Base-by-base conservation (phyloP, 2,888 invertebrate genomes). In the Anoncus sp. region DNA sequence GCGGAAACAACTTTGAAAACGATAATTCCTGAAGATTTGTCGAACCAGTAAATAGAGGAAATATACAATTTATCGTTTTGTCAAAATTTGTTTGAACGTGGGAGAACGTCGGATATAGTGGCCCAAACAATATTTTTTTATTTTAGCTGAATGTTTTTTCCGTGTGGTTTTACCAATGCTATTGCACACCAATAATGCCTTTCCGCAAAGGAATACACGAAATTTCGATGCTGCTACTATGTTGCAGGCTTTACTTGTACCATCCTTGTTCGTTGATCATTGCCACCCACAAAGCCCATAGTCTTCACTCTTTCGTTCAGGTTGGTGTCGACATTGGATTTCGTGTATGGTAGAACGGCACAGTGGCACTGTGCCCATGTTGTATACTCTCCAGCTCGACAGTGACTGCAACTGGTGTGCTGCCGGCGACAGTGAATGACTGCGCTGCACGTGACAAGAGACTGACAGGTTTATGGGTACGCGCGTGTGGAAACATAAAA, bases 391-490 rank as follows among this genome's bases (percentile, higher is more conserved):
- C 9, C 57, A 72, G 75, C 65, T 75, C 81, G 82, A 80, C 82
- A 77, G 78, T 79, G 79, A 79, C 80, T 81, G 76, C 81, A 75
- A 80, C 85, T 84, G 87, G 86, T 86, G 85, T 87, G 85, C 87
- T 88, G 88, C 82, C 84, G 85, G 86, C 86, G 88, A 90, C 89
- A 87, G 87, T 90, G 90, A 91, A 90, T 90, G 90, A 90, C 90
- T 90, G 89, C 88, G 82, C 89, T 91, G 90, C 89, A 81, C 85
- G 86, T 90, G 90, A 90, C 90, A 91, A 86, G 86, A 90, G 90
- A 90, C 90, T 90, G 91, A 90, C 91, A 90, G 90, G 90, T 90
- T 91, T 90, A 90, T 90, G 91, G 87, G 87, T 87, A 83, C 87
- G 86, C 87, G 87, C 85, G 87, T 88, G 88, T 88, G 90, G 88